Evolutionary conservation across 2,888 invertebrate species (phyloP).

Genomic region (Lepeophtheirus nordmannii): DNA sequence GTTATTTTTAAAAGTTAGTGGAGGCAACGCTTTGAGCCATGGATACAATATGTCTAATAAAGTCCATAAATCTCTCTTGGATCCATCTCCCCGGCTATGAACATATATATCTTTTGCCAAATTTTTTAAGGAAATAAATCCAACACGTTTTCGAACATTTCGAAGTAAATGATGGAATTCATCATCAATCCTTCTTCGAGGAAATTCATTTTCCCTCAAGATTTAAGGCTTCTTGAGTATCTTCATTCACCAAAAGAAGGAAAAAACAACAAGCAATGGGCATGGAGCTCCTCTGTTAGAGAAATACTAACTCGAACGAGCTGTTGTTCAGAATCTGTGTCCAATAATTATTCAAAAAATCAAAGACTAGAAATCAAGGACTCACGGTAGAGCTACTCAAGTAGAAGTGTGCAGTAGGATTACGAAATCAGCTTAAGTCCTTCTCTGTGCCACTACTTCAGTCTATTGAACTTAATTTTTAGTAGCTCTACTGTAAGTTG

Average conservation of each 20-base stretch:
- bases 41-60: too few relatives aligned
- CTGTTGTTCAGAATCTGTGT: too few relatives aligned
- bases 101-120: conserved; percentile 37
- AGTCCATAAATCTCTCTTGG: conserved; percentile 34
- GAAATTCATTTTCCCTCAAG: conserved; percentile 35
- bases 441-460: too few relatives aligned
- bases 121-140: conserved; percentile 38
- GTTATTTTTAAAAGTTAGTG: too few relatives aligned
- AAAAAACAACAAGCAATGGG: conserved; percentile 23
- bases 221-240: conserved; percentile 39
- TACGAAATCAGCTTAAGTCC: too few relatives aligned
- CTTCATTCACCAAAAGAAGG: conserved; percentile 30
- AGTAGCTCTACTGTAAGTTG: too few relatives aligned
- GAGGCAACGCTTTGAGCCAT: too few relatives aligned
- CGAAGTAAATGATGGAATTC: conserved; percentile 33
- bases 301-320: conserved; percentile 31
- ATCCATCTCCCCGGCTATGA: conserved; percentile 36
- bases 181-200: conserved; percentile 34
- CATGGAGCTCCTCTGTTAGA: background rate
- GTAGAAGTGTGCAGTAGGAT: too few relatives aligned
- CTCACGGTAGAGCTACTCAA: too few relatives aligned
- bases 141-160: conserved; percentile 37
- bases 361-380: too few relatives aligned
- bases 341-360: too few relatives aligned
- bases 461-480: too few relatives aligned